These are phyloP conservation scores for Diadegma fenestrale DNA, from an alignment of 2,888 invertebrate genomes.

Conservation along the genomic window DNA sequence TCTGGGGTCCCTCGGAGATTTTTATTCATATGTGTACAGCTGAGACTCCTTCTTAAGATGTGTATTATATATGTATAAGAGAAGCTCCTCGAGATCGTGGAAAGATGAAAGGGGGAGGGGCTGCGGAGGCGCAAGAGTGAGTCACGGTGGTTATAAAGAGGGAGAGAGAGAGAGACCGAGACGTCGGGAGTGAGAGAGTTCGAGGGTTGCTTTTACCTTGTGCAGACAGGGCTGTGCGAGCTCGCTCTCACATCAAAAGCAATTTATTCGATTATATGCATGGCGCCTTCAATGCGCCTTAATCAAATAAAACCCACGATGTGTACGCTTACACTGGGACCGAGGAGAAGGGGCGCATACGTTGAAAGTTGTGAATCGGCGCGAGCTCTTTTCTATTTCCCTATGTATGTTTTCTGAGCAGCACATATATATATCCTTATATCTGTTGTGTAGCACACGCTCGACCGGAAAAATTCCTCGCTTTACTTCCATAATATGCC, in stretches of 20 bases:
- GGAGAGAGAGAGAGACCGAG: slow-evolving; percentile 49
- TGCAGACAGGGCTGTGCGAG: slow-evolving; percentile 69
- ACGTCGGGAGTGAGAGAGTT: slow-evolving; percentile 52
- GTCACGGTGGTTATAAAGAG: slow-evolving; percentile 47
- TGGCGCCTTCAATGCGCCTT: slow-evolving; percentile 80
- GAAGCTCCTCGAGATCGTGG: slow-evolving; percentile 63
- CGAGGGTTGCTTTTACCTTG: slow-evolving; percentile 73
- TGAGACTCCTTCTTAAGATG: slow-evolving; percentile 45
- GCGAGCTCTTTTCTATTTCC: slow-evolving; percentile 59
- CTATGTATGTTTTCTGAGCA: slow-evolving; percentile 52
- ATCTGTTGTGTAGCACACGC: slow-evolving; percentile 58
- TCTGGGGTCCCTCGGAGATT: slow-evolving; percentile 16
- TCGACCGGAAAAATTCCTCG: slow-evolving; percentile 67
- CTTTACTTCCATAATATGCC: slow-evolving; percentile 62
- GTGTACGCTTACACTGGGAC: slow-evolving; percentile 69
- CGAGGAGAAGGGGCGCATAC: slow-evolving; percentile 40
- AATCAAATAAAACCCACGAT: slow-evolving; percentile 78
- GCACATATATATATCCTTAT: slow-evolving; percentile 38
- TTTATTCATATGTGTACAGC: slow-evolving; percentile 59
- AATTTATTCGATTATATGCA: slow-evolving; percentile 82
- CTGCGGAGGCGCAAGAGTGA: slow-evolving; percentile 53
- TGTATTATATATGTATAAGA: slow-evolving; percentile 54
- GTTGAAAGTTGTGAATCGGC: slow-evolving; percentile 73
- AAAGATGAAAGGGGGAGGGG: slow-evolving; percentile 25
- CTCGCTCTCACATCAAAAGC: slow-evolving; percentile 79